phyloP scores from a whole-genome alignment of 1,140 invertebrate species.

The Papilio aristodemus region DNA sequence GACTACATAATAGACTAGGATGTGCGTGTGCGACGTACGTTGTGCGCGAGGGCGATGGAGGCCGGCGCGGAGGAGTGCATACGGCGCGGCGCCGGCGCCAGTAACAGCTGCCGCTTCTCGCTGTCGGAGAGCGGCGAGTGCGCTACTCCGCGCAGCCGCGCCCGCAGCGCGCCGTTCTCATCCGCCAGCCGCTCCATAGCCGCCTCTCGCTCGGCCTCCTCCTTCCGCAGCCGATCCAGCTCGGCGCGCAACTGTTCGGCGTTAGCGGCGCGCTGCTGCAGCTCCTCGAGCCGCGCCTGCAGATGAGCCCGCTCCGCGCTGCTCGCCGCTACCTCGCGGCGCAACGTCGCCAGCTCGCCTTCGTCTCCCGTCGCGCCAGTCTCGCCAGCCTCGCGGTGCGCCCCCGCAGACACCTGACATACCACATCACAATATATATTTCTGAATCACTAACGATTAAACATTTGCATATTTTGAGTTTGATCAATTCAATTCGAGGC shows the following conservation, averaged over 20 bases:
- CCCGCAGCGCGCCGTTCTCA: slow-evolving; percentile 87
- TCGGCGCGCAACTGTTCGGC: slow-evolving; percentile 61
- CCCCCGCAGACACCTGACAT: slow-evolving; percentile 57
- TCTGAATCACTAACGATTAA: too few relatives aligned
- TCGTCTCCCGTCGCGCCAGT: slow-evolving; percentile 36
- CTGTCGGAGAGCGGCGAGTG: slow-evolving; percentile 90
- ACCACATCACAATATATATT: neutral
- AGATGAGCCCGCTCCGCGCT: slow-evolving; percentile 75
- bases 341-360: slow-evolving; percentile 63
- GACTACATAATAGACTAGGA: too few relatives aligned
- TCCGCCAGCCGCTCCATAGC: slow-evolving; percentile 84
- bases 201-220: slow-evolving; percentile 81
- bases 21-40: too few relatives aligned
- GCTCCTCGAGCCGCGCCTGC: slow-evolving; percentile 74
- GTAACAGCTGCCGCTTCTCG: slow-evolving; percentile 88
- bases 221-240: slow-evolving; percentile 58
- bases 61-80: slow-evolving; percentile 80
- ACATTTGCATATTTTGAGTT: too few relatives aligned
- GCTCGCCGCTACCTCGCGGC: slow-evolving; percentile 71
- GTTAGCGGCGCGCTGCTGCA: slow-evolving; percentile 62
- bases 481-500: too few relatives aligned
- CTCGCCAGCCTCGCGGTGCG: too few relatives aligned
- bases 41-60: slow-evolving; percentile 68
- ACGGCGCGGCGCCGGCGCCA: slow-evolving; percentile 83
- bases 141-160: slow-evolving; percentile 87